A percentile compares a stretch with the other conserved stretches of the same genome.
Conservation (phyloP, 2,888 invertebrate genomes). For the Parnassius glacialis region DNA sequence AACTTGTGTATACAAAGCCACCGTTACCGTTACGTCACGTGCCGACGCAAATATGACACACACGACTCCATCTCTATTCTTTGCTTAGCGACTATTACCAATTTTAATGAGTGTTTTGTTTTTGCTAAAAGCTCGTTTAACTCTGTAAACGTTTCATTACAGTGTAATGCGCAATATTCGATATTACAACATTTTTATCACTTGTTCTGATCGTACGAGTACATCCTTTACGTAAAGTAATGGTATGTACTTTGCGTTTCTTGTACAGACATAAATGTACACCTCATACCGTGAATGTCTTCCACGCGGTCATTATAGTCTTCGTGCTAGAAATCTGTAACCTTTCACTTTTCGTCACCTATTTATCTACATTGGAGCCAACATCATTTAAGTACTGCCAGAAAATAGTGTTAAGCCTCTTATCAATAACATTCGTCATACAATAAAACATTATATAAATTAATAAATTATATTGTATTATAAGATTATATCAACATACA, state of each 20-base stretch:
- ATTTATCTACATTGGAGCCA: no score
- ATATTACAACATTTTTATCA: slow-evolving; percentile 13
- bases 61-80: slow-evolving; percentile 31
- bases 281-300: slow-evolving; percentile 2
- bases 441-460: no score
- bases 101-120: slow-evolving; percentile 16
- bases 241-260: not conserved
- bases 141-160: slow-evolving; percentile 19
- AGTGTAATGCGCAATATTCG: not conserved
- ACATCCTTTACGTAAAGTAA: slow-evolving; percentile 15
- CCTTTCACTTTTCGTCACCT: slow-evolving; percentile 19
- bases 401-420: no score
- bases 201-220: slow-evolving; percentile 10
- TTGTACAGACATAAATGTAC: slow-evolving; percentile 11
- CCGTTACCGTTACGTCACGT: slow-evolving; percentile 48
- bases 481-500: no score
- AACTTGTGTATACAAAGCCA: slow-evolving; percentile 26
- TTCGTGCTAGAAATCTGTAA: slow-evolving; percentile 3
- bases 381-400: no score
- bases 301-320: slow-evolving; percentile 3
- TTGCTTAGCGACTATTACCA: slow-evolving; percentile 13
- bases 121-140: slow-evolving; percentile 13
- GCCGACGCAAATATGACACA: slow-evolving; percentile 61
- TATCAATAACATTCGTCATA: no score
- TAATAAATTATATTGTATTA: no score